Evolutionary conservation across 2,113 vertebrate species (phyloP), one percentile per base, ranked within the genome.

Genomic region (Microcebus lehilahytsara): DNA sequence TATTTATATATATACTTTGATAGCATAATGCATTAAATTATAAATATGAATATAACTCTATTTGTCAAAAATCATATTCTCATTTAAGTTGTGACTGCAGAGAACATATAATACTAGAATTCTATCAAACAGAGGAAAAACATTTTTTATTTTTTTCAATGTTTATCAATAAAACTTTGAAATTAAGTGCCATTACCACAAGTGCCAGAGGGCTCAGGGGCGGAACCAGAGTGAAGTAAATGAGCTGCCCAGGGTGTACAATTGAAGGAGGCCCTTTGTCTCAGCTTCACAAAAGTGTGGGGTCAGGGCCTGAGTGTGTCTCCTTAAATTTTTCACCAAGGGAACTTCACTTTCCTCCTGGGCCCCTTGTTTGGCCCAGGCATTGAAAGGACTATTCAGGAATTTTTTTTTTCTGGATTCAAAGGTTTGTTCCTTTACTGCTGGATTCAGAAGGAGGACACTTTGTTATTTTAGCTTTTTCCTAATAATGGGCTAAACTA

Each of bases 401-500:
- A 42, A 42, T 42, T 42, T 16, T 20, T 60, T 89, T 62, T 62
- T 60, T 87, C 30, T 67, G 58, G 40, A 86, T n/a, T 75, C 49
- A 67, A 10, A 77, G 3, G 51, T 71, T 60, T 14, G 32, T 89
- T 77, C 34, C 20, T 51, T 72, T n/a, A 87, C 53, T 87, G 53
- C 56, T 71, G 11, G 49, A 88, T 67, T 89, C 86, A 81, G n/a
- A 94, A 60, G 71, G 64, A 91, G 27, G 72, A 74, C 6, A 69
- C n/a, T 93, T 74, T 92, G 90, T 74, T 87, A 90, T 86, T 96
- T 96, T 46, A 49, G 2, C 37, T 91, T 66, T 93, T 83, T 67
- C 79, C 67, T 78, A 93, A 83, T 92, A 60, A 83, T 46, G 32
- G 46, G 56, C 42, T 92, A 95, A 93, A 85, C 53, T 74, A 74